Evolutionary conservation across 2,113 vertebrate genomes (phyloP).

Genomic region (Eleginops maclovinus): DNA sequence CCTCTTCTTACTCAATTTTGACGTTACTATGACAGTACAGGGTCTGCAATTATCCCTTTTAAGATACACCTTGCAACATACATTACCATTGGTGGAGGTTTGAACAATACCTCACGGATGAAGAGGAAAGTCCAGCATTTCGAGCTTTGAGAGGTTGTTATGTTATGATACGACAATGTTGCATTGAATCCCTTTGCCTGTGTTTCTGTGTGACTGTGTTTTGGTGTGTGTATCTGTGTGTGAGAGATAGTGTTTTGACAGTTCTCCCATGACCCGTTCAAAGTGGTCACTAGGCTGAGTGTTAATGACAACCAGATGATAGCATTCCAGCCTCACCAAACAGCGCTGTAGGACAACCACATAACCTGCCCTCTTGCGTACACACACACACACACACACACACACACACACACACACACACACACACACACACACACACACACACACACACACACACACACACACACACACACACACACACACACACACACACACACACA

Average conservation of each 20-base stretch:
- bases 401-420: constrained; percentile 13
- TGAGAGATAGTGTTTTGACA: constrained; percentile 37
- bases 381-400: background rate
- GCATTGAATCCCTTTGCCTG: constrained; percentile 7
- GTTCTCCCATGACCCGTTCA: constrained; percentile 60
- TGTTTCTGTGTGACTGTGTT: background rate
- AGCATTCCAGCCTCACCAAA: constrained; percentile 74
- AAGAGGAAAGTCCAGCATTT: background rate
- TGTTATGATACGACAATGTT: background rate
- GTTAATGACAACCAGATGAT: constrained; percentile 79
- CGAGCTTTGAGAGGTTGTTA: background rate
- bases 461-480: constrained; percentile 8
- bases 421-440: background rate
- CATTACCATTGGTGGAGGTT: background rate
- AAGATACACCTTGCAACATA: background rate
- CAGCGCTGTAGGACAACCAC: constrained; percentile 61
- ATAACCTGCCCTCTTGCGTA: constrained; percentile 49
- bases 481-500: background rate
- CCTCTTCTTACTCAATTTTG: too few species aligned
- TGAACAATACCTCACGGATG: background rate
- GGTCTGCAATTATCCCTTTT: background rate
- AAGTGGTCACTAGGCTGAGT: constrained; percentile 73
- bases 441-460: constrained; percentile 4
- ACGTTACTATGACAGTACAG: background rate
- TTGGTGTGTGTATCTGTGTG: constrained; percentile 19